phyloP scores from a whole-genome alignment of 2,113 vertebrate genomes.

The Lethenteron camtschaticum region DNA sequence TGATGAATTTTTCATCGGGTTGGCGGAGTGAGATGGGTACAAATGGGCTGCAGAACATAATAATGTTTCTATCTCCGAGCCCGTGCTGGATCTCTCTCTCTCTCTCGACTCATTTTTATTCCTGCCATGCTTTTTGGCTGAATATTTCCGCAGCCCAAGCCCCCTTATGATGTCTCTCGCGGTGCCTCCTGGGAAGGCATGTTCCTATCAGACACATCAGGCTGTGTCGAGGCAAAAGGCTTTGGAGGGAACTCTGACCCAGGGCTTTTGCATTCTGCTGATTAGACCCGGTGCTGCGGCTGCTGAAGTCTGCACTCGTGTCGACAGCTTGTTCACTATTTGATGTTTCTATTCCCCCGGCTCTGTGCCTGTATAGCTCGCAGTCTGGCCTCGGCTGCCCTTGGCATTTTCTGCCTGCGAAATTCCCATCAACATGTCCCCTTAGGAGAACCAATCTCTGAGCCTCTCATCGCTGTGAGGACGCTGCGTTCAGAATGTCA shows the following conservation, averaged over 20 bases:
- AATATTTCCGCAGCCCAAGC: constrained; percentile 3
- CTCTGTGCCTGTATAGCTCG: background rate
- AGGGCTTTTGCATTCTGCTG: constrained; percentile 5
- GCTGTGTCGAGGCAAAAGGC: constrained; percentile 1
- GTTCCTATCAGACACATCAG: constrained; percentile 6
- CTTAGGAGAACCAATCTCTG: constrained; percentile 1
- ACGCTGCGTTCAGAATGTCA: background rate
- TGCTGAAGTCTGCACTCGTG: background rate
- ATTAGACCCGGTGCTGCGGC: background rate
- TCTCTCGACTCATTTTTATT: background rate
- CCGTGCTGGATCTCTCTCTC: too few relatives aligned
- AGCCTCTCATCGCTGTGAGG: constrained; percentile 5
- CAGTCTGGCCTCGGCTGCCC: constrained; percentile 3
- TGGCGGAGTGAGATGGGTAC: too few relatives aligned
- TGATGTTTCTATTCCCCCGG: constrained; percentile 6
- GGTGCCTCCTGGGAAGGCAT: background rate
- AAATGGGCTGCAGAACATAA: too few relatives aligned
- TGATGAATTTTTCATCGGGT: too few relatives aligned
- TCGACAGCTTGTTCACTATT: constrained; percentile 5
- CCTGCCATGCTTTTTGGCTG: background rate
- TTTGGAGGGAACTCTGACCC: constrained; percentile 5
- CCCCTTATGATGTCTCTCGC: constrained; percentile 5
- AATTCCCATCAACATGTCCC: constrained; percentile 4
- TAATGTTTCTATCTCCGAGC: too few relatives aligned
- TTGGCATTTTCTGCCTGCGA: constrained; percentile 6